Evolutionary conservation across 2,797 vertebrate genomes (phyloP).

Genomic region (Hoplostethus mediterraneus): DNA sequence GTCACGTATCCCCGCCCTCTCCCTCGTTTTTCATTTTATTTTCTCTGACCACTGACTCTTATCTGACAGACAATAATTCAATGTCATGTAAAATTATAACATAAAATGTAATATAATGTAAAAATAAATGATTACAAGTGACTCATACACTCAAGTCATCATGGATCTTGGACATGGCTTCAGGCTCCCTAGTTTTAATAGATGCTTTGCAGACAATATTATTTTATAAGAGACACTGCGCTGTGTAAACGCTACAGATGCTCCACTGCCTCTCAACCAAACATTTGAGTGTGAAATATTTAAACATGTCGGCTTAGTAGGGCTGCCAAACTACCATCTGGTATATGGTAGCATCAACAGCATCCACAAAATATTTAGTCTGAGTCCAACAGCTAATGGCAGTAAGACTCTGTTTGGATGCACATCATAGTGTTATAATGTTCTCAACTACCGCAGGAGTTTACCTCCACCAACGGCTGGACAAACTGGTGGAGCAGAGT

Average conservation of each 20-base stretch:
- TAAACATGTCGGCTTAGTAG: neutral
- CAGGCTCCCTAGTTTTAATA: neutral
- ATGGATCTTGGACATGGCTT: neutral
- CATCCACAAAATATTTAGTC: neutral
- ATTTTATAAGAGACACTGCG: neutral
- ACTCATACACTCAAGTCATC: conserved; percentile 2
- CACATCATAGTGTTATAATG: conserved; percentile 2
- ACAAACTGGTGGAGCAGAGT: neutral
- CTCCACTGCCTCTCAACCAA: conserved; percentile 27
- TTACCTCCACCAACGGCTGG: neutral
- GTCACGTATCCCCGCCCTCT: neutral
- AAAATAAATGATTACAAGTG: neutral
- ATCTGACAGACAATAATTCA: conserved; percentile 3
- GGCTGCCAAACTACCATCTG: conserved; percentile 16
- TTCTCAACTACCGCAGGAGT: neutral
- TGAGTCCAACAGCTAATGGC: neutral
- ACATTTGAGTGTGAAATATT: conserved; percentile 14
- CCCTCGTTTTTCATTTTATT: neutral
- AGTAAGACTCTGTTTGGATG: neutral
- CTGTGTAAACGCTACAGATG: neutral
- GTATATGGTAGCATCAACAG: neutral
- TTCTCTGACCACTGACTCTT: conserved; percentile 6
- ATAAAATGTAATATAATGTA: conserved; percentile 1
- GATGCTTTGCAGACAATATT: neutral
- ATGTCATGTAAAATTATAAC: conserved; percentile 1